A percentile compares a stretch with the other conserved stretches of the same genome.
These are phyloP conservation scores for Trimorus sp. DNA, from an alignment of 2,888 invertebrate genomes.

Conservation along the genomic window DNA sequence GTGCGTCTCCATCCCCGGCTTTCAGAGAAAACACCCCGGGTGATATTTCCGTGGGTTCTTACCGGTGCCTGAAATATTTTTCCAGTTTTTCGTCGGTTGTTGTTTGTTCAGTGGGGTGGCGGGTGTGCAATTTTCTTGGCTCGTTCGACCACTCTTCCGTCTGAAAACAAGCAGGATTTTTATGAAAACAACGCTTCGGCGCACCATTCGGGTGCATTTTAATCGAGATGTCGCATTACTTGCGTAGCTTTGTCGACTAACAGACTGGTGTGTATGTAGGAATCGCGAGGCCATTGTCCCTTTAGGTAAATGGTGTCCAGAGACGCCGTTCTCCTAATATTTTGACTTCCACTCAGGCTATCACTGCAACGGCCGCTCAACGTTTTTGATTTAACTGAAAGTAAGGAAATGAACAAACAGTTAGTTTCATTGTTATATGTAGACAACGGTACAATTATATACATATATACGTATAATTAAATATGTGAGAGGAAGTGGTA, in stretches of 20 bases:
- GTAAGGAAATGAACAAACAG: slow-evolving; percentile 25
- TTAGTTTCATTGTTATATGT: too few relatives aligned
- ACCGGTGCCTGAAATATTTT: slow-evolving; percentile 83
- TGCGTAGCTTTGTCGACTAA: slow-evolving; percentile 87
- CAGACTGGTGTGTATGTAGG: slow-evolving; percentile 86
- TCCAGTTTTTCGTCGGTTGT: slow-evolving; percentile 84
- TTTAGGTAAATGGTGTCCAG: slow-evolving; percentile 90
- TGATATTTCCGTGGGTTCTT: background rate
- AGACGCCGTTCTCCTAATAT: slow-evolving; percentile 89
- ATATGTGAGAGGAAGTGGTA: too few relatives aligned
- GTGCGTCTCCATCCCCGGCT: too few relatives aligned
- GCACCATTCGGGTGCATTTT: too few relatives aligned
- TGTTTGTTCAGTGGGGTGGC: slow-evolving; percentile 80
- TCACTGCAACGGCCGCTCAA: slow-evolving; percentile 82
- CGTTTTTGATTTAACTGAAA: slow-evolving; percentile 83
- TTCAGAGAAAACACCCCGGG: too few relatives aligned
- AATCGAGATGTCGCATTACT: too few relatives aligned
- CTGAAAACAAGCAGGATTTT: slow-evolving; percentile 79
- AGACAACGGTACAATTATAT: too few relatives aligned
- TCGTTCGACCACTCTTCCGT: slow-evolving; percentile 86
- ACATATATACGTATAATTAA: too few relatives aligned
- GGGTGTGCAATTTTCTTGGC: slow-evolving; percentile 82
- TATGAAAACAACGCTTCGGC: background rate
- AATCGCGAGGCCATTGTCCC: slow-evolving; percentile 90
- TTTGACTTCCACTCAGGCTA: slow-evolving; percentile 84